Base-by-base conservation (phyloP, 2,888 invertebrate genomes). In the Morpho deidamia region DNA sequence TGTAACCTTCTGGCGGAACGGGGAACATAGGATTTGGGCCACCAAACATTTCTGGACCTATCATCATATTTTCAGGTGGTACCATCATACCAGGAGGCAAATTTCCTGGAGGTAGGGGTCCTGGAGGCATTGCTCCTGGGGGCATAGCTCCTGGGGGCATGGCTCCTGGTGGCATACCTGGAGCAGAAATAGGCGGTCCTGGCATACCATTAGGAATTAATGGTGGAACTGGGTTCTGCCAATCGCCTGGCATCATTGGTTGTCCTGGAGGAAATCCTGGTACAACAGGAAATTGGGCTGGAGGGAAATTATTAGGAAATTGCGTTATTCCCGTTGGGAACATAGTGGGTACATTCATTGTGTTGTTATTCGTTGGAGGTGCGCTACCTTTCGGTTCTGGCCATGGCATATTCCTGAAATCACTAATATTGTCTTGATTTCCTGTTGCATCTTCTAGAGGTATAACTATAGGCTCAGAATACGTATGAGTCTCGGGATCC, bases 401-500 rank as follows among this genome's bases (percentile, higher is more conserved):
- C 96, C 96, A 96, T 0, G 94, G 93, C 75, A 94, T 92, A 51
- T 90, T 91, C 54, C 94, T 92, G 69, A 94, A 94, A 75, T 96
- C 96, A 70, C 94, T 95, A 11, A 95, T 91, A 60, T 93, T 94
- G 68, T 96, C 96, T 58, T 95, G 94, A 75, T 94, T 94, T 7
- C 96, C 96, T 0, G 95, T 94, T 7, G 94, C 92, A 84, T 98
- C 98, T 62, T 97, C 97, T 51, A 97, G 83, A 0, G 98, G 98
- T 80, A 98, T 97, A 11, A 92, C 90, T 58, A 94, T 93, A 0
- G 96, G 95, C 73, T 97, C 97, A 3, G 92, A 91, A 61, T 93
- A 93, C 39, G 92, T 91, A 68, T 95, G 94, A 11, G 93, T 93
- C 82, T 97, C 97, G 52, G 93, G 90, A 66, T 98, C 97, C 1